Base-by-base conservation (phyloP, 2,797 vertebrate genomes). In the Steatocranus sp. region DNA sequence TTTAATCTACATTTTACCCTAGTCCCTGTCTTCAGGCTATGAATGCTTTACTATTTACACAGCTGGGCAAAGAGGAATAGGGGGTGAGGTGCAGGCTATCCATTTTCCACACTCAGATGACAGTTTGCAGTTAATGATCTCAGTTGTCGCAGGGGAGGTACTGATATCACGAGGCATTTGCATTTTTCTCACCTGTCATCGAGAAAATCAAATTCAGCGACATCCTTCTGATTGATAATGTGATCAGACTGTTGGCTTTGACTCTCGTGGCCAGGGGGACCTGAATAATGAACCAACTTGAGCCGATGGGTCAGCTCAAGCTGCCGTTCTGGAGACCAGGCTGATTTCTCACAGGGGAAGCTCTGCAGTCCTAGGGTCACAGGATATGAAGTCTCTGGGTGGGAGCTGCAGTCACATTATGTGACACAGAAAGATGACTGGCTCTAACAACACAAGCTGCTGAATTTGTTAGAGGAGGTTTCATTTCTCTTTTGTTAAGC, bases 121-220 rank as follows among this genome's bases (percentile, higher is more conserved):
- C 89, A 84, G 88, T 86, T 93, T 95, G 89, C 91, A 78, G 82
- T 92, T 94, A 91, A 94, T 95, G 93, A 95, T 94, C 76, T 86
- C 86, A 81, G 87, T 83, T 91, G 83, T 91, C 38, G 43, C 53
- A 78, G 91, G 84, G 79, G 79, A 90, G 50, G 53, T 2, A 70
- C 74, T 91, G 92, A 89, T 94, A 95, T 94, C 91, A 91, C 89
- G 87, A 80, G 83, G 91, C 89, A 90, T 96, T 93, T 92, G 78
- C 68, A 48, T 30, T 48, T 25, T 17, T 30, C 43, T 73, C 43
- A 73, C 68, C 43, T 66, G 94, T 95, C 90, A 89, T 90, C 93
- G 84, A 41, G 82, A 84, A 94, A 87, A 83, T 58, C 54, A 89
- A 89, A 94, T 93, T 94, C 93, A 90, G 94, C 87, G 89, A 81